Evolutionary conservation across 2,797 vertebrate species (phyloP).

Genomic region (Pelobates cultripes): DNA sequence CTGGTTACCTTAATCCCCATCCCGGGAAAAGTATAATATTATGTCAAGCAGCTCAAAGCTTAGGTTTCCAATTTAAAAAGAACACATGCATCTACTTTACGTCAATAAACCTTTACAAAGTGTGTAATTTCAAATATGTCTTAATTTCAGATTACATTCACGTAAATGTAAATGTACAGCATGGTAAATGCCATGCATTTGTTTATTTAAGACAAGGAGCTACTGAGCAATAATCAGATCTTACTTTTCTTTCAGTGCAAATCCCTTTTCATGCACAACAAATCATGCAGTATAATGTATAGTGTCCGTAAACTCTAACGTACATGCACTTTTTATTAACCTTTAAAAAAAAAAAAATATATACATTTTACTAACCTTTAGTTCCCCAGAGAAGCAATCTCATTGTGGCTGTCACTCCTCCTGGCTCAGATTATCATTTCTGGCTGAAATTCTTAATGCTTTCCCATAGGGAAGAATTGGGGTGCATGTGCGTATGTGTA

Average conservation of each 20-base stretch:
- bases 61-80: conserved; percentile 55
- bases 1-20: conserved; percentile 34
- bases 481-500: no score
- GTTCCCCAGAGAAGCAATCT: no score
- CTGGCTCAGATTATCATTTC: no score
- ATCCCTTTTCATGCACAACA: not conserved
- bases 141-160: not conserved
- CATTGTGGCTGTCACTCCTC: no score
- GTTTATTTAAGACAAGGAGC: not conserved
- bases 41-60: conserved; percentile 18
- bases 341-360: no score
- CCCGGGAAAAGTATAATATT: conserved; percentile 15
- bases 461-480: no score
- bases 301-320: no score
- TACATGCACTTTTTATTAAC: no score
- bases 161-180: not conserved
- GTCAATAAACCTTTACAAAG: conserved; percentile 48
- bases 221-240: not conserved
- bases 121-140: conserved; percentile 14
- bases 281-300: not conserved
- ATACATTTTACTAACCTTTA: no score
- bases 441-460: no score
- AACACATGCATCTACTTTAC: conserved; percentile 49
- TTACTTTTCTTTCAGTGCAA: not conserved
- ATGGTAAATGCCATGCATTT: not conserved